Conservation (phyloP, 2,888 invertebrate genomes). For the Lagria hirta region DNA sequence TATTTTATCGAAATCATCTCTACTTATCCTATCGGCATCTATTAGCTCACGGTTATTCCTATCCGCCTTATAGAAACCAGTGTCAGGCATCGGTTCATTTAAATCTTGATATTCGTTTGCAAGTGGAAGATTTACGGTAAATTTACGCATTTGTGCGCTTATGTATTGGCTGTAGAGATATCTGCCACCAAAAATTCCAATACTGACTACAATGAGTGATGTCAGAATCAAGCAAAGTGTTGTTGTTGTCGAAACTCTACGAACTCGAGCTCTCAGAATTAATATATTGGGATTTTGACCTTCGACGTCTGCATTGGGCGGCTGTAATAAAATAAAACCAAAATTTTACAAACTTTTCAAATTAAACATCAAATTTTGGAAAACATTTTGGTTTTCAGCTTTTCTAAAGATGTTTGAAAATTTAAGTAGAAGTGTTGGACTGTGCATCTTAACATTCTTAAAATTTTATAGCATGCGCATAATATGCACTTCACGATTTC, state of each 20-base stretch:
- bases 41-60: slow-evolving; percentile 10
- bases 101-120: slow-evolving; percentile 19
- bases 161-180: slow-evolving; percentile 75
- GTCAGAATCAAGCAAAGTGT: slow-evolving; percentile 70
- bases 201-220: slow-evolving; percentile 69
- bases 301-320: slow-evolving; percentile 51
- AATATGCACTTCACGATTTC: no score
- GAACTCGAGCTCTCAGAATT: slow-evolving; percentile 54
- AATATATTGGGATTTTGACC: slow-evolving; percentile 46
- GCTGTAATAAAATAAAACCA: no score
- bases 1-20: slow-evolving; percentile 15
- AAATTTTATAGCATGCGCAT: no score
- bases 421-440: no score
- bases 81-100: slow-evolving; percentile 14
- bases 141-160: slow-evolving; percentile 62
- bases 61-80: slow-evolving; percentile 20
- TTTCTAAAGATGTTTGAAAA: no score
- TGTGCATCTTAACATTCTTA: no score
- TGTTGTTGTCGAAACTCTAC: slow-evolving; percentile 62
- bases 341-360: no score
- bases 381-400: no score
- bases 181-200: slow-evolving; percentile 71
- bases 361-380: no score
- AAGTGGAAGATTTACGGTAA: slow-evolving; percentile 66
- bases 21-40: slow-evolving; percentile 8